Evolutionary conservation across 2,113 vertebrate genomes (phyloP), one percentile per base, ranked within the genome.

Genomic region (Cyphomyrus plagiostoma): DNA sequence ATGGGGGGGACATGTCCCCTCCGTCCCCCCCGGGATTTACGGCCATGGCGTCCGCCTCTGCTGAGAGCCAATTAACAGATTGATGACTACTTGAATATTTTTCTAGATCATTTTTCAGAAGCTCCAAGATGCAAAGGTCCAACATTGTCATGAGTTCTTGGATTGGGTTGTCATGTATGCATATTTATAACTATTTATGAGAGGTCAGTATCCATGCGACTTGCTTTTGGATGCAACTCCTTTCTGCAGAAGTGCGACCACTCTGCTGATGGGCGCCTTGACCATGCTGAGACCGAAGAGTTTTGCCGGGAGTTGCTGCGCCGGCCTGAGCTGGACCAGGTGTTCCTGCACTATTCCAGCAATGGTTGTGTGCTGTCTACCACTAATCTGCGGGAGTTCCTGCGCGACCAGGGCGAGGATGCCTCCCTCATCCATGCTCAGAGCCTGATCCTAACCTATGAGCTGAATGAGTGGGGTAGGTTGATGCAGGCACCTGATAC

Each of bases 401-500:
- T 99, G 7, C 91, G 92, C 89, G 97, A 98, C 9, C 98, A 99
- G 95, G 97, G 95, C 0, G 98, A 99, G 93, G 97, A 97, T 0
- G 90, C 93, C 89, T 97, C 95, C 0, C 92, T 96, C 88, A 90
- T 89, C 87, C 96, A 93, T 0, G 97, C 97, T 39, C 93, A 92
- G 0, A 90, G 95, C 80, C 91, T 99, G 93, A 97, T 99, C 83
- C 95, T 94, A 39, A 92, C 93, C 80, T 96, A 98, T 1, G 98
- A 99, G 92, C 97, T 99, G 86, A 98, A 98, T 0, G 96, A 98
- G 90, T 98, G 95, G 95, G 98, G 98, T 99, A 93, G 2, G 91
- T 23, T 7, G 19, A 84, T 56, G 9, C 45, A 23, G 8, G 62
- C 26, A 13, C 26, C 70, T 56, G 77, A 1, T 1, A 56, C 45